Evolutionary conservation across 2,888 invertebrate species (phyloP), one percentile per base, ranked within the genome.

Genomic region (Cryptus viduatorius): DNA sequence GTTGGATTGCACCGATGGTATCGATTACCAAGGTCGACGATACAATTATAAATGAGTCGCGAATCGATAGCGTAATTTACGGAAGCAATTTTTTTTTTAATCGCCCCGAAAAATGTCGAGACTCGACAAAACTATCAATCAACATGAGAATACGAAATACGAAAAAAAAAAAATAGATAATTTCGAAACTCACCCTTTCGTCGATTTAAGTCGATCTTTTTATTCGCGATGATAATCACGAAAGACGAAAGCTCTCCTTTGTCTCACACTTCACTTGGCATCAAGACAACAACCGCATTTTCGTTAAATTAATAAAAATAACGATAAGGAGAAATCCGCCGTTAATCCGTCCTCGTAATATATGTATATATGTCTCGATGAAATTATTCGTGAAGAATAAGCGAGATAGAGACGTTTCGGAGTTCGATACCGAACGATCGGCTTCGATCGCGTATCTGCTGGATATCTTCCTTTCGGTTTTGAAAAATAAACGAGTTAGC

Each of bases 241-340:
- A 24, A 3, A 24, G 24, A 24, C 24, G 24, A 24, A 53, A 53
- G 53, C 19, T 3, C 56, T 56, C 12, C 19, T 24, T 53, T 24
- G n/a, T 53, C 56, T 56, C 19, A 8, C 56, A 56, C 56, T 56
- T 19, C 56, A 56, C 56, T 56, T 24, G 56, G 24, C 8, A 19
- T 56, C 24, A 56, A 56, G 56, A 56, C 56, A 56, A 37, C 7
- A 56, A 37, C 37, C 37, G 37, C 37, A 37, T 37, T 8, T 5
- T 37, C 37, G 37, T 37, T 37, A 37, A 37, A 37, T 37, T 37
- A 4, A 8, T 24, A 37, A 37, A 37, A 37, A 37, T 37, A 37
- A 37, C 37, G 4, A 37, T 37, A 37, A 8, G 4, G 37, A 37
- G 4, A 37, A 37, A 37, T 37, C 8, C 37, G 37, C 37, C 37